Conservation (phyloP, 2,888 invertebrate genomes). For the Opisthograptis luteolata region DNA sequence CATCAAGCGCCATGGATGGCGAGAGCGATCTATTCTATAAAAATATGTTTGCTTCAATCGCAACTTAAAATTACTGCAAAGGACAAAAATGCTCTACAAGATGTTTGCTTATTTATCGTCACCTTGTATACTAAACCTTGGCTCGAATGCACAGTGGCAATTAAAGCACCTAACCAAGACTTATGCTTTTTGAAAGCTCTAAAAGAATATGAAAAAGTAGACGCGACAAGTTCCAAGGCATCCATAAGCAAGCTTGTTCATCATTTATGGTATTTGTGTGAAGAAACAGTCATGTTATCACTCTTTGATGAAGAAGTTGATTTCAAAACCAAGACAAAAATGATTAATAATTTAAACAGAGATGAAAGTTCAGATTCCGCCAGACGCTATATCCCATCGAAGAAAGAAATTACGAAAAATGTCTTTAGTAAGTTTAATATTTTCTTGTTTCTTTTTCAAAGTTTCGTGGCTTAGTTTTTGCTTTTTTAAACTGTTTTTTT, state of each 20-base stretch:
- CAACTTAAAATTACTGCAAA: background rate
- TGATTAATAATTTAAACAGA: background rate
- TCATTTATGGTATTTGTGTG: constrained; percentile 4
- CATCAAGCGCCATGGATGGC: constrained; percentile 17
- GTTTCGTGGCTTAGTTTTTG: too few species aligned
- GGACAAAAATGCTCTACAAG: background rate
- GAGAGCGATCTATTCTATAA: constrained; percentile 6
- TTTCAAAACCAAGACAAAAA: background rate
- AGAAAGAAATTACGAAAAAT: too few species aligned
- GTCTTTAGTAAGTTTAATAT: too few species aligned
- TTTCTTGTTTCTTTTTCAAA: too few species aligned
- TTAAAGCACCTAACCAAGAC: background rate
- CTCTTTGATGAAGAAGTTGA: constrained; percentile 10
- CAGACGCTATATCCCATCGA: too few species aligned
- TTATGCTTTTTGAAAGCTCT: background rate
- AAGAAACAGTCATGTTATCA: background rate
- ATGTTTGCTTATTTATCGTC: constrained; percentile 2
- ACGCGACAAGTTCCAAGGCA: background rate
- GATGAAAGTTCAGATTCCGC: too few species aligned
- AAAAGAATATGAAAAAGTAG: constrained; percentile 1
- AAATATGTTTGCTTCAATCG: constrained; percentile 1
- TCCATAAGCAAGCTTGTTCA: background rate
- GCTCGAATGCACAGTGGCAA: background rate
- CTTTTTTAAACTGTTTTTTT: too few species aligned
- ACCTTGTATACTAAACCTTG: background rate